Conservation (phyloP, 1,140 invertebrate genomes). For the Pogonomyrmex barbatus region DNA sequence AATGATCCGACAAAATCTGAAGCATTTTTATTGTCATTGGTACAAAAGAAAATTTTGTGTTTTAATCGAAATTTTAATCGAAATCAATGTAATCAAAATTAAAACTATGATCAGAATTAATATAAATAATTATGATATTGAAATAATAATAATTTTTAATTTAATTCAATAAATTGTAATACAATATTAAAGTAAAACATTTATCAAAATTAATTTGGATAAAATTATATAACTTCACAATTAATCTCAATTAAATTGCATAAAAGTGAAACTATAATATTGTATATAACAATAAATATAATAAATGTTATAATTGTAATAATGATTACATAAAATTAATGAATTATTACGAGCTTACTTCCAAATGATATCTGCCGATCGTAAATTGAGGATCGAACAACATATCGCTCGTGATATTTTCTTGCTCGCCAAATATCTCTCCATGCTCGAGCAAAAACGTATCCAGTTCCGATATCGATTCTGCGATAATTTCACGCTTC, state of each 20-base stretch:
- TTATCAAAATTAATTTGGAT: neutral
- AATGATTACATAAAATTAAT: constrained; percentile 1
- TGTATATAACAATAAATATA: neutral
- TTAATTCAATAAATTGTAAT: neutral
- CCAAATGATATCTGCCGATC: neutral
- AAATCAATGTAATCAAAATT: neutral
- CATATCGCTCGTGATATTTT: constrained; percentile 51
- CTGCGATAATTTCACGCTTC: constrained; percentile 74
- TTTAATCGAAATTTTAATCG: neutral
- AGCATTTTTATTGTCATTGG: constrained; percentile 15
- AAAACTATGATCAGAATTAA: neutral
- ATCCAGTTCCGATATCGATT: constrained; percentile 70
- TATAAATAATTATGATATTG: neutral
- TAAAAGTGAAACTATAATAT: neutral
- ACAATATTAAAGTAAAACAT: neutral
- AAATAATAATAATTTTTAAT: constrained; percentile 13
- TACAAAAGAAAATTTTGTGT: constrained; percentile 9
- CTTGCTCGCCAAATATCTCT: constrained; percentile 66
- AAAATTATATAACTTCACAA: constrained; percentile 2
- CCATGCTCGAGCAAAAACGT: constrained; percentile 63
- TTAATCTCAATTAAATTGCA: neutral
- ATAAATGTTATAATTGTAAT: neutral
- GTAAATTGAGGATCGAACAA: neutral
- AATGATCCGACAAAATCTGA: neutral
- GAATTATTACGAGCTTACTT: neutral